Percentiles rank a stretch among this genome's conserved stretches.
phyloP scores from a whole-genome alignment of 2,797 vertebrate genomes.

The Argyrosomus regius region DNA sequence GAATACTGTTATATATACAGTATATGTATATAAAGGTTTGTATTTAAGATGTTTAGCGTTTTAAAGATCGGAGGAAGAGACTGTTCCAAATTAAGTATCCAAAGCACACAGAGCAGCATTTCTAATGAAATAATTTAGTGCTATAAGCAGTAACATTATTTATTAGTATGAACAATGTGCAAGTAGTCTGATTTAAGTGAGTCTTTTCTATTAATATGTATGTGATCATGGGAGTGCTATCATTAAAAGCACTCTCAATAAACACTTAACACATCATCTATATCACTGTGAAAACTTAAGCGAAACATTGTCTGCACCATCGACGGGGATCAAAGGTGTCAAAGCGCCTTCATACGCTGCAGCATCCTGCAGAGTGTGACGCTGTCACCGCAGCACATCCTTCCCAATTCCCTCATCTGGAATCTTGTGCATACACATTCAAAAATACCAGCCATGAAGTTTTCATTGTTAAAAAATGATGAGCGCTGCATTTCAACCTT shows the following conservation, averaged over 20 bases:
- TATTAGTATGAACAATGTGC: conserved; percentile 3
- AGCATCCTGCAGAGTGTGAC: conserved; percentile 68
- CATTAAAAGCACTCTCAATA: conserved; percentile 57
- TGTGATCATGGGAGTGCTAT: conserved; percentile 1
- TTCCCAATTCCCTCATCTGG: conserved; percentile 44
- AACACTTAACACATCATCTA: conserved; percentile 59
- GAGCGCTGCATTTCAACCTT: conserved; percentile 20
- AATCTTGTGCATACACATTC: conserved; percentile 14
- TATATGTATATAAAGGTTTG: neutral
- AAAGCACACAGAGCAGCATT: neutral
- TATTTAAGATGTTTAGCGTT: neutral
- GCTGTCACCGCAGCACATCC: conserved; percentile 43
- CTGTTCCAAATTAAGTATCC: neutral
- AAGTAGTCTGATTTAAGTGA: neutral
- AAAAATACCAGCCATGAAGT: conserved; percentile 23
- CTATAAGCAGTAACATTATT: neutral
- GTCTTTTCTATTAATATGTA: conserved; percentile 38
- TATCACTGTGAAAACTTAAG: conserved; percentile 60
- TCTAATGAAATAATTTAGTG: neutral
- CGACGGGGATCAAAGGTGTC: conserved; percentile 57
- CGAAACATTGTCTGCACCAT: conserved; percentile 47
- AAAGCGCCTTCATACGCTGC: conserved; percentile 30
- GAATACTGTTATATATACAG: neutral
- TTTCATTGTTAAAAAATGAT: conserved; percentile 11
- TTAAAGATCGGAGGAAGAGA: neutral